Percentiles rank a stretch among this genome's conserved stretches.
phyloP scores from a whole-genome alignment of 2,113 vertebrate species.

The Ceyx cyanopectus region DNA sequence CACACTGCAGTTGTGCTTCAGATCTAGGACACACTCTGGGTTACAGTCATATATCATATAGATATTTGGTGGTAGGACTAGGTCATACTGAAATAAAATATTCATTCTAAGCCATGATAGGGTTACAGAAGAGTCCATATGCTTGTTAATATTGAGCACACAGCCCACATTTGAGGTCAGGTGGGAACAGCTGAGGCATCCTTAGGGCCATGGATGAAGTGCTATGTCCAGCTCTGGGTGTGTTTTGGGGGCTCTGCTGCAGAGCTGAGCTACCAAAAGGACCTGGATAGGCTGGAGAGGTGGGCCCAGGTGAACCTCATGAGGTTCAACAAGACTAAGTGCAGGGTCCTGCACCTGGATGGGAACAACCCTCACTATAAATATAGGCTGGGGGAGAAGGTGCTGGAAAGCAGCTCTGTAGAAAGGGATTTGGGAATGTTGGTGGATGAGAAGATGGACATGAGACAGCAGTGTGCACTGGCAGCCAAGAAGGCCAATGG shows the following conservation, averaged over 20 bases:
- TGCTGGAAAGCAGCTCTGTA: too few species aligned
- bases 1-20: rapidly evolving
- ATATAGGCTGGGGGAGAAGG: too few species aligned
- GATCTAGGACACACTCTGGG: neutral
- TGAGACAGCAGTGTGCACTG: too few species aligned
- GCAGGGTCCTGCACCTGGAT: too few species aligned
- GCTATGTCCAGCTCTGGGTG: rapidly evolving
- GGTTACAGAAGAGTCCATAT: neutral
- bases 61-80: neutral
- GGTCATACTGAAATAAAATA: neutral
- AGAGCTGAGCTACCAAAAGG: neutral
- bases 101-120: neutral
- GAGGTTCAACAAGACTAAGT: too few species aligned
- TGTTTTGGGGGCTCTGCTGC: neutral
- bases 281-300: too few species aligned
- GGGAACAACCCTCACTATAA: too few species aligned
- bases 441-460: too few species aligned
- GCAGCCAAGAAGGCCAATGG: too few species aligned
- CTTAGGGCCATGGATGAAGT: neutral
- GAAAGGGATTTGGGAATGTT: too few species aligned
- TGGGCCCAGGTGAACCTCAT: too few species aligned
- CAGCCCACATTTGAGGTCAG: neutral
- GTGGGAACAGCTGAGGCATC: too few species aligned
- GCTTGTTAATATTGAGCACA: neutral
- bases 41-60: neutral